Conservation (phyloP, 2,797 vertebrate species). For the Danio choprae region DNA sequence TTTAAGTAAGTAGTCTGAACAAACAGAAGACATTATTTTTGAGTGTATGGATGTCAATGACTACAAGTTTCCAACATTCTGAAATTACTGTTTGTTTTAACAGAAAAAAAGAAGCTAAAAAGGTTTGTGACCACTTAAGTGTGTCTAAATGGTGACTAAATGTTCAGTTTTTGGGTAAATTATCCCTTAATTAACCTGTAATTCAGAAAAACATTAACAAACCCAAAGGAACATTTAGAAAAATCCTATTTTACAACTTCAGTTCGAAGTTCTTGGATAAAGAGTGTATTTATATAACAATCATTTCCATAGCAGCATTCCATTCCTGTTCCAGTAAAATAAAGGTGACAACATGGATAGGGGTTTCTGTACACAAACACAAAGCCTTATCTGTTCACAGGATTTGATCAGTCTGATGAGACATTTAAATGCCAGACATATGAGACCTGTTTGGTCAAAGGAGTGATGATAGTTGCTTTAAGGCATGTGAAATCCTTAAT, state of each 20-base stretch:
- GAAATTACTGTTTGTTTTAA: too few species aligned
- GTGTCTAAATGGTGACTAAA: too few species aligned
- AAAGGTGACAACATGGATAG: background rate
- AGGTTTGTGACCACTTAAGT: too few species aligned
- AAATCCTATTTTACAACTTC: conserved; percentile 18
- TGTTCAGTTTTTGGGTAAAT: too few species aligned
- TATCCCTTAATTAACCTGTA: background rate
- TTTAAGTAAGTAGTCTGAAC: too few species aligned
- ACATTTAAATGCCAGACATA: conserved; percentile 3
- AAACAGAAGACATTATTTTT: too few species aligned
- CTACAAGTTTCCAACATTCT: too few species aligned
- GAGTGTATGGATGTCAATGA: too few species aligned
- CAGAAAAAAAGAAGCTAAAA: too few species aligned
- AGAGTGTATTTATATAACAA: conserved; percentile 61
- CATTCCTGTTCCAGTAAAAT: conserved; percentile 49
- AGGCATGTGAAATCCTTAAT: conserved; percentile 10
- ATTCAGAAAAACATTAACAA: background rate
- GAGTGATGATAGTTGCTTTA: background rate
- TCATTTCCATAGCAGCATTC: conserved; percentile 52
- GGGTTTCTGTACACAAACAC: conserved; percentile 45
- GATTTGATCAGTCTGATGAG: conserved; percentile 16
- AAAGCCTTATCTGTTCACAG: conserved; percentile 33
- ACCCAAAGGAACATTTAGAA: background rate
- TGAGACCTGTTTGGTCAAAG: conserved; percentile 17
- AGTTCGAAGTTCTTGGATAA: conserved; percentile 33